Conservation (phyloP, 2,888 invertebrate species). For the Argynnis bischoffii region DNA sequence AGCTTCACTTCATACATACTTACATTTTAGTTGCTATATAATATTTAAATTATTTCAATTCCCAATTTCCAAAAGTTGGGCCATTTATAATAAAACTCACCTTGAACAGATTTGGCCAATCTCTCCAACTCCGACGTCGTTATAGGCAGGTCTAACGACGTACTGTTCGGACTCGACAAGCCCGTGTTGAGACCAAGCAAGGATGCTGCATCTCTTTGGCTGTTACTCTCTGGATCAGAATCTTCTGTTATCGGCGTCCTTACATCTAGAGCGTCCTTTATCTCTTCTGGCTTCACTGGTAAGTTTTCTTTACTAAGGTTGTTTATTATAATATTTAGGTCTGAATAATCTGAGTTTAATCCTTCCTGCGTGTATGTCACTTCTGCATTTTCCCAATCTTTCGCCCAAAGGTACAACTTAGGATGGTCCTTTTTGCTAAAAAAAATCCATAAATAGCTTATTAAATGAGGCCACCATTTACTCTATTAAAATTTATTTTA, state of each 20-base stretch:
- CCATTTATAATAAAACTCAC: constrained; percentile 43
- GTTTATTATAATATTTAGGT: constrained; percentile 66
- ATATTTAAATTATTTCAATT: too few species aligned
- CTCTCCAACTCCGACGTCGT: constrained; percentile 69
- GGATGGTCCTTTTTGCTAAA: constrained; percentile 90
- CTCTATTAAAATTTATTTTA: too few species aligned
- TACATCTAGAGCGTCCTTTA: constrained; percentile 52
- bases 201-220: constrained; percentile 45
- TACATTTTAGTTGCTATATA: too few species aligned
- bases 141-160: constrained; percentile 68
- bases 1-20: too few species aligned
- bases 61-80: too few species aligned
- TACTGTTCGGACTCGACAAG: constrained; percentile 65
- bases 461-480: too few species aligned
- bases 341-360: constrained; percentile 70
- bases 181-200: constrained; percentile 54
- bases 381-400: constrained; percentile 87
- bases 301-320: constrained; percentile 66
- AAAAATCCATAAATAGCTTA: constrained; percentile 32
- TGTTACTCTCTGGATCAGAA: constrained; percentile 40
- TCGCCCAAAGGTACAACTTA: constrained; percentile 93
- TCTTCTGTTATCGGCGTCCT: constrained; percentile 45
- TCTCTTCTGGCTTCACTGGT: constrained; percentile 56
- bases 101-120: constrained; percentile 71
- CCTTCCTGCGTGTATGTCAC: constrained; percentile 60